Percentiles rank a stretch among this genome's conserved stretches.
phyloP scores from a whole-genome alignment of 1,140 invertebrate species.

The Linepithema humile region DNA sequence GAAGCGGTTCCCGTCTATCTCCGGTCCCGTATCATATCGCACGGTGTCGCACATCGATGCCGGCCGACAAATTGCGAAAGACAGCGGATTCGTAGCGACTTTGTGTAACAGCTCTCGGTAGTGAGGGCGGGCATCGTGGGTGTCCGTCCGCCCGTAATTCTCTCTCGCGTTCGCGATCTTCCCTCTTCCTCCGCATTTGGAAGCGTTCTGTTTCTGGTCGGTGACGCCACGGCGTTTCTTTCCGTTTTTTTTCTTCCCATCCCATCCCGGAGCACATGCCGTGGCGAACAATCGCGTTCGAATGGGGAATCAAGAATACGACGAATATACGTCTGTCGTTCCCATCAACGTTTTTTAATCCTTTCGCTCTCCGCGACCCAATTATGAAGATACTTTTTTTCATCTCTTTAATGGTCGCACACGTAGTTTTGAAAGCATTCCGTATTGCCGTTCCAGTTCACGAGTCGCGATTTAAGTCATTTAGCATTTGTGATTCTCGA shows the following conservation, averaged over 20 bases:
- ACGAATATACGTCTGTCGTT: constrained; percentile 7
- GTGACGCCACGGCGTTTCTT: constrained; percentile 39
- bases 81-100: constrained; percentile 60
- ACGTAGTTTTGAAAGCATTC: not conserved
- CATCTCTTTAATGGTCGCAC: not conserved
- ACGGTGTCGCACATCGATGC: constrained; percentile 25
- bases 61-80: constrained; percentile 52
- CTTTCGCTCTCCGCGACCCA: constrained; percentile 12
- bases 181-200: constrained; percentile 63
- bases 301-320: constrained; percentile 18
- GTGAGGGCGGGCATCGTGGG: constrained; percentile 67
- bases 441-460: not conserved
- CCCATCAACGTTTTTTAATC: constrained; percentile 20
- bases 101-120: constrained; percentile 9
- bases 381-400: constrained; percentile 29
- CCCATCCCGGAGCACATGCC: not conserved
- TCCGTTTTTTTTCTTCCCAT: not conserved
- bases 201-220: constrained; percentile 58
- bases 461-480: constrained; percentile 8
- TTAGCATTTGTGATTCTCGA: constrained; percentile 7
- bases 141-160: constrained; percentile 59
- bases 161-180: constrained; percentile 38
- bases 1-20: not conserved
- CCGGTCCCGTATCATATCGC: constrained; percentile 13
- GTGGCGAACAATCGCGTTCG: constrained; percentile 34